Evolutionary conservation across 2,797 vertebrate genomes (phyloP).

Genomic region (Prionace glauca): DNA sequence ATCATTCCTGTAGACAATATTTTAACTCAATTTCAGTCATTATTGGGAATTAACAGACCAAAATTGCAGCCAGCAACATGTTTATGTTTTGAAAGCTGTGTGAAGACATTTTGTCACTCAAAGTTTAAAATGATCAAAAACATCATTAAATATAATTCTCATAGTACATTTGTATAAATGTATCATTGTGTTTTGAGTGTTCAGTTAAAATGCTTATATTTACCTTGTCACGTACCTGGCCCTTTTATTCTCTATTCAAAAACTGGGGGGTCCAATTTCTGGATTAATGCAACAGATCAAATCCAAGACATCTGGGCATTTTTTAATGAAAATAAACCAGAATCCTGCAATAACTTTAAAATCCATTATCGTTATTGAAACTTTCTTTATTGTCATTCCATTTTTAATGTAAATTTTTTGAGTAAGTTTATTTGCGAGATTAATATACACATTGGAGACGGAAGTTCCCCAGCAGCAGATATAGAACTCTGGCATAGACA

Average conservation of each 20-base stretch:
- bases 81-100: neutral
- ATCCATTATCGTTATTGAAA: no score
- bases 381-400: no score
- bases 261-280: neutral
- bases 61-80: neutral
- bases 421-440: no score
- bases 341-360: no score
- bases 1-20: no score
- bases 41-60: neutral
- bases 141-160: neutral
- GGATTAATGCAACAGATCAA: no score
- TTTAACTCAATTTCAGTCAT: neutral
- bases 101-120: neutral
- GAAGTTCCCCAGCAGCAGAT: no score
- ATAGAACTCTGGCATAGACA: no score
- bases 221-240: neutral
- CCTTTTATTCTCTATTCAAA: neutral
- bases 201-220: neutral
- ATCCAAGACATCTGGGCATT: no score
- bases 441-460: no score
- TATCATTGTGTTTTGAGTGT: neutral
- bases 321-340: no score
- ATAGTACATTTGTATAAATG: neutral
- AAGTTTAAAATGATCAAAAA: neutral
- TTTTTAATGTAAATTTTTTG: no score